Base-by-base conservation (phyloP, 2,797 vertebrate species). In the Gymnoscopelus microlampas region DNA sequence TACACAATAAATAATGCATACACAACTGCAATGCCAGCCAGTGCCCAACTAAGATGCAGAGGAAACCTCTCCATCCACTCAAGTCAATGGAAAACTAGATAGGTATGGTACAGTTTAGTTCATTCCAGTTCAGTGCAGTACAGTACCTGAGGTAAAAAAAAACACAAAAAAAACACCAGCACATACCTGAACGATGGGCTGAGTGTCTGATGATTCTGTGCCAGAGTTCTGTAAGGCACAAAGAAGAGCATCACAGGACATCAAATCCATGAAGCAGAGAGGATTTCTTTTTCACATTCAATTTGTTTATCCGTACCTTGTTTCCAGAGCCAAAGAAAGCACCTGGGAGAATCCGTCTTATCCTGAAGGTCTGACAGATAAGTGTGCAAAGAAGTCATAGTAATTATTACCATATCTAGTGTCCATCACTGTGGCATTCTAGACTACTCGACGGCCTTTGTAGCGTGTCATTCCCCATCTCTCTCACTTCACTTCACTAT, bases 331-430 rank as follows among this genome's bases (percentile, higher is more conserved):
- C 78, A 71, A 91, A 91, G 26, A 90, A 39, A 0, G 63, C 68
- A 8, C 6, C 23, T 0, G 91, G 90, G 44, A 92, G 77, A 62
- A 91, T 89, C 71, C 78, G 80, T 79, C 55, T 86, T n/a, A 91
- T 66, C 67, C 50, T 79, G 58, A 91, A 89, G 10, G 86, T 91
- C 88, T 91, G 12, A 6, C 56, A 10, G 49, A 5, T 1, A 62
- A 63, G 0, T 32, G 39, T 35, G 19, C 19, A 53, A 53, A 0
- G 53, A 14, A n/a, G 19, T 66, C 15, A 49, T 6, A 12, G 15
- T 54, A 54, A 19, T 19, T 19, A 54, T 44, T 44, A 8, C 2
- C 9, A 44, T 44, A 44, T 44, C 39, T 44, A 44, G 39, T 44
- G 39, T 44, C 39, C 39, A 44, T 44, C 39, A 44, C 39, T 44